Conservation (phyloP, 2,888 invertebrate genomes). For the Melolontha melolontha region DNA sequence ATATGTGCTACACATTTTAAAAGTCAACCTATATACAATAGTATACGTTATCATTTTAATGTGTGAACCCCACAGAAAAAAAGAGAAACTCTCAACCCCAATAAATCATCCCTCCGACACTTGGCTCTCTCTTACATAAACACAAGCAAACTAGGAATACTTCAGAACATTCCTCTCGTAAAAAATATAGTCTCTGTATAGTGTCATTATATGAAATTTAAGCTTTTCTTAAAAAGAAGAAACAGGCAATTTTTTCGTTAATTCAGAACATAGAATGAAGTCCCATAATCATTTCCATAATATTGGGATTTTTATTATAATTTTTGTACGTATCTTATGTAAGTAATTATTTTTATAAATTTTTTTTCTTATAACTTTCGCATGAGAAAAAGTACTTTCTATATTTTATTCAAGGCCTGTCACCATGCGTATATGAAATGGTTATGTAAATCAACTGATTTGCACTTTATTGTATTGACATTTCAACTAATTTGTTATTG, state of each 20-base stretch:
- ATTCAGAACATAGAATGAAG: no score
- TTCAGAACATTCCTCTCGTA: neutral
- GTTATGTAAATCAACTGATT: conserved; percentile 20
- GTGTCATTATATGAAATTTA: conserved; percentile 9
- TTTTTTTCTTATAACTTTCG: no score
- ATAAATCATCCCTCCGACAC: conserved; percentile 30
- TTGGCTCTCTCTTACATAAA: conserved; percentile 25
- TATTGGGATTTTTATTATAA: no score
- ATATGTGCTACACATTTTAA: neutral
- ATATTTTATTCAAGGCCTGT: conserved; percentile 4
- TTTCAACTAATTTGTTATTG: conserved; percentile 26
- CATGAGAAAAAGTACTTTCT: conserved; percentile 18
- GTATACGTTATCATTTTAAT: conserved; percentile 28
- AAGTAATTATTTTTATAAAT: no score
- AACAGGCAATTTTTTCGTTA: neutral
- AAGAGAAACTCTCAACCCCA: conserved; percentile 28
- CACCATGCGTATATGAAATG: conserved; percentile 12
- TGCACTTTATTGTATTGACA: conserved; percentile 26
- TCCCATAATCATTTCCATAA: no score
- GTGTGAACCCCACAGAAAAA: conserved; percentile 9
- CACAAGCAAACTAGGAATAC: conserved; percentile 16
- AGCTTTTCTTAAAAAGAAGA: neutral
- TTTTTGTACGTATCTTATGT: no score
- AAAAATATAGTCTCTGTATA: conserved; percentile 9
- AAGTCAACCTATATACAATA: conserved; percentile 6